Percentiles rank a stretch among this genome's conserved stretches.
These are phyloP conservation scores for Zygaena filipendulae DNA, from an alignment of 2,888 invertebrate species.

Conservation along the genomic window DNA sequence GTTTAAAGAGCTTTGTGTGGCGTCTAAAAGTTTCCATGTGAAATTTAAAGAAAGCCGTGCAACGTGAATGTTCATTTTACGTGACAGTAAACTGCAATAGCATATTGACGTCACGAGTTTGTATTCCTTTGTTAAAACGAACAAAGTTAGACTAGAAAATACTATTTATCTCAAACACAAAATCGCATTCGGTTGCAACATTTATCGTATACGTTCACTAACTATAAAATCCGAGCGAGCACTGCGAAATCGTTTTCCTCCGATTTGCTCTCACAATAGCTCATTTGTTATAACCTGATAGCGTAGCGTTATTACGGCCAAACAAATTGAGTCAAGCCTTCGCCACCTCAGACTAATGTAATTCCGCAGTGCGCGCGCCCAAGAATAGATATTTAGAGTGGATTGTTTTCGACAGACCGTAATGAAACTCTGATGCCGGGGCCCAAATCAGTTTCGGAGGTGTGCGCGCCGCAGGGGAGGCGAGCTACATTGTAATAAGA, in stretches of 20 bases:
- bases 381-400: conserved; percentile 70
- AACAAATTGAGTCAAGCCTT: conserved; percentile 69
- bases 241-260: conserved; percentile 53
- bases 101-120: too few species aligned
- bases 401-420: conserved; percentile 70
- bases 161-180: too few species aligned
- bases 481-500: conserved; percentile 65
- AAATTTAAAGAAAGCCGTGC: neutral
- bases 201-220: too few species aligned
- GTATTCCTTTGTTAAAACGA: too few species aligned
- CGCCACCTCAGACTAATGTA: conserved; percentile 70
- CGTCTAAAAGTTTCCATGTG: neutral
- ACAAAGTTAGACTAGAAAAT: too few species aligned
- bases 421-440: conserved; percentile 67
- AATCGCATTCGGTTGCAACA: too few species aligned
- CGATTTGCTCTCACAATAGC: conserved; percentile 62
- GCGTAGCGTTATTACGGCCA: conserved; percentile 63
- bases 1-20: conserved; percentile 16
- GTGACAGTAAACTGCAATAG: too few species aligned
- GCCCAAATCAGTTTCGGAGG: conserved; percentile 64
- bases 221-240: conserved; percentile 52
- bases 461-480: conserved; percentile 65
- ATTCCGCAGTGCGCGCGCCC: conserved; percentile 63
- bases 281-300: conserved; percentile 65
- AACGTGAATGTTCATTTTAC: too few species aligned